These are phyloP conservation scores for Zaprionus gabonicus DNA, from an alignment of 1,140 invertebrate genomes.

Conservation along the genomic window DNA sequence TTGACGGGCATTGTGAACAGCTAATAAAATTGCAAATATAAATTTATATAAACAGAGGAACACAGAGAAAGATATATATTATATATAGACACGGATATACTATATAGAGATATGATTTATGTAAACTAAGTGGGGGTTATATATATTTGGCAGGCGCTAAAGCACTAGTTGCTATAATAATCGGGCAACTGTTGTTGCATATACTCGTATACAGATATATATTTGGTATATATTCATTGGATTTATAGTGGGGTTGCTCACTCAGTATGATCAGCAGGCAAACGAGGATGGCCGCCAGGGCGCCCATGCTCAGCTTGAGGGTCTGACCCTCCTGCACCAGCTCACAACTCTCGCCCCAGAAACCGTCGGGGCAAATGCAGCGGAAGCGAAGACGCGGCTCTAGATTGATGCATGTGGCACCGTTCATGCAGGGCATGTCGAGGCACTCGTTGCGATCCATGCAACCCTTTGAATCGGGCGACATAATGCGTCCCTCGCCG, in stretches of 20 bases:
- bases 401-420: slow-evolving; percentile 94
- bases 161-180: slow-evolving; percentile 59
- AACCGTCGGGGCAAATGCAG: slow-evolving; percentile 95
- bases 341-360: slow-evolving; percentile 97
- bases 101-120: background rate
- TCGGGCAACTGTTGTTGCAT: slow-evolving; percentile 12
- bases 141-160: slow-evolving; percentile 60
- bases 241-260: slow-evolving; percentile 86
- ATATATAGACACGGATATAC: slow-evolving; percentile 1
- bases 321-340: slow-evolving; percentile 96
- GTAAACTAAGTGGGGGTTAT: slow-evolving; percentile 23
- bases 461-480: slow-evolving; percentile 94
- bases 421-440: slow-evolving; percentile 95
- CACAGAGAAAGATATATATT: slow-evolving; percentile 5
- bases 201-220: background rate
- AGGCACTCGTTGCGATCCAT: slow-evolving; percentile 97
- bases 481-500: slow-evolving; percentile 94
- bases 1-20: slow-evolving; percentile 24
- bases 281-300: slow-evolving; percentile 95
- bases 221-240: slow-evolving; percentile 34
- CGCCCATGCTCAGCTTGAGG: slow-evolving; percentile 96
- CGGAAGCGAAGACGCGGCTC: slow-evolving; percentile 92
- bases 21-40: slow-evolving; percentile 52
- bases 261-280: slow-evolving; percentile 97
- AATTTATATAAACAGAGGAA: slow-evolving; percentile 10